These are phyloP conservation scores for Desmodus rotundus DNA, from an alignment of 2,113 vertebrate species.

Conservation along the genomic window DNA sequence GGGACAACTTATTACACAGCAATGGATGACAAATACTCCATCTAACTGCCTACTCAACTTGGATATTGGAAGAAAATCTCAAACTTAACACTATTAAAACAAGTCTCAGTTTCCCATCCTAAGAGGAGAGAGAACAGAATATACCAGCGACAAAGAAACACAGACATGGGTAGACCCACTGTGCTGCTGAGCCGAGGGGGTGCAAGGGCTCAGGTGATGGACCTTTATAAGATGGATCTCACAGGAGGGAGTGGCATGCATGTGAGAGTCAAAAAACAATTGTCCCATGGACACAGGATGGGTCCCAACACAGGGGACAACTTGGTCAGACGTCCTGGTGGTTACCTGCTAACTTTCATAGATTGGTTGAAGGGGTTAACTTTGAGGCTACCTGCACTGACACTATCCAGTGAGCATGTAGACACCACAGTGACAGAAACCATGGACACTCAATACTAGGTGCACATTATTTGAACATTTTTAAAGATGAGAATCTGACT, in stretches of 20 bases:
- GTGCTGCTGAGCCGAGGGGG: background rate
- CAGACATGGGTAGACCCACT: fast-evolving
- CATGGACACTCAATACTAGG: background rate
- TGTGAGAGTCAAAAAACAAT: background rate
- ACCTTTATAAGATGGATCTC: background rate
- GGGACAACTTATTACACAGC: background rate
- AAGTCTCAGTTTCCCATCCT: background rate
- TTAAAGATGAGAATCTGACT: background rate
- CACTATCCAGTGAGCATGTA: background rate
- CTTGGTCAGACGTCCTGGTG: background rate
- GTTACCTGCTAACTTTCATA: fast-evolving
- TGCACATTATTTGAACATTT: background rate
- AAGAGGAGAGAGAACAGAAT: background rate
- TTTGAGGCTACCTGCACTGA: fast-evolving
- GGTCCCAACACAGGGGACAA: background rate
- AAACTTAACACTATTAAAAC: background rate
- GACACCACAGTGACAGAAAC: background rate
- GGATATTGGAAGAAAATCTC: background rate
- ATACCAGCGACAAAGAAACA: background rate
- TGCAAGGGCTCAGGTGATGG: fast-evolving
- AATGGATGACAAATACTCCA: background rate
- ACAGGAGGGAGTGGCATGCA: fast-evolving
- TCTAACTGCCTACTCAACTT: background rate
- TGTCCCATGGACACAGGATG: fast-evolving
- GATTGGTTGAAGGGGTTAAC: background rate